Evolutionary conservation across 1,140 invertebrate species (phyloP), one percentile per base, ranked within the genome.

Genomic region (Hormaphis cornu): DNA sequence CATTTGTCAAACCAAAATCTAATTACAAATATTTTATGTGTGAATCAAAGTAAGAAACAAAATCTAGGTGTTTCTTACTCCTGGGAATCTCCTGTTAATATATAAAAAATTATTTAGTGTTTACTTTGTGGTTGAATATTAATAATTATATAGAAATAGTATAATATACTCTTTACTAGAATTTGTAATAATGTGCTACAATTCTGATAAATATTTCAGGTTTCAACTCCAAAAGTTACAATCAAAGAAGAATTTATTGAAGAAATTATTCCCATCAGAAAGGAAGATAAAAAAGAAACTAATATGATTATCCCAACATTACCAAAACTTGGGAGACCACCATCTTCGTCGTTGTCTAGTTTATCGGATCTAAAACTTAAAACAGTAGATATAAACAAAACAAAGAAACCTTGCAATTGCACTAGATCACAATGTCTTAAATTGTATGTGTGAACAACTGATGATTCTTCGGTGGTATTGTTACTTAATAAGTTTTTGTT

Each of bases 371-470:
- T 28, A 48, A 66, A 66, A 48, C 28, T 20, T 1, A 66, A 66
- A 66, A 1, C 20, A 9, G n/a, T 8, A 8, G 61, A 66, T 48
- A 26, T 66, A 22, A 66, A 66, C 30, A 66, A 66, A 50, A 89
- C 90, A 7, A 82, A 92, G 63, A 97, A 97, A 80, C 93, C 94
- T 12, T 99, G 97, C 78, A 99, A 99, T 78, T 99, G 97, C 80
- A 98, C 94, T 40, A 98, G 98, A 81, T 98, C 95, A 5, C 94
- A 97, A 79, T 99, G 97, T 78, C 83, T 99, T 28, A 99, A 99
- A 81, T 80, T 99, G 80, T 91, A 82, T 85, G 85, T 82, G 71
- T 63, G 10, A 35, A 52, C 75, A 59, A 75, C 74, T 72, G 7
- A 69, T 12, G 18, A 54, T 18, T 53, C 24, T 42, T 2, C 2